Percentiles rank a stretch among this genome's conserved stretches.
Conservation (phyloP, 2,888 invertebrate species). For the Melanostoma mellinum region DNA sequence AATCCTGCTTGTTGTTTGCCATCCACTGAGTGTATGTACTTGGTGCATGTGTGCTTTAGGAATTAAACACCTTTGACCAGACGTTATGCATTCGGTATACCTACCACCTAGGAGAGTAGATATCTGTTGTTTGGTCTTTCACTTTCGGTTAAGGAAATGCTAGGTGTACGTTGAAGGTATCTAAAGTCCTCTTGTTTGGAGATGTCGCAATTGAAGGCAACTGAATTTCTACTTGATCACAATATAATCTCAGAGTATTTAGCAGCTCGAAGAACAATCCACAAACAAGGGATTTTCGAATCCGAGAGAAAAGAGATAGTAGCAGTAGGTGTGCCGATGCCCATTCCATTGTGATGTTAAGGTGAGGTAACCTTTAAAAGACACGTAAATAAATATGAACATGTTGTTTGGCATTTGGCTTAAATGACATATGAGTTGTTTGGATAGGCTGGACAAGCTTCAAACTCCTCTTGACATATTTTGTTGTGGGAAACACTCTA, state of each 20-base stretch:
- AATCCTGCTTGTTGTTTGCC: constrained; percentile 43
- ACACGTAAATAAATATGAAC: constrained; percentile 45
- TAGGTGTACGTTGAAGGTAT: not conserved
- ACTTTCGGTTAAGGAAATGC: not conserved
- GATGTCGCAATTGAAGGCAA: constrained; percentile 50
- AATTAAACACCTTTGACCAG: constrained; percentile 63
- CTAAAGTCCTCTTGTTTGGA: constrained; percentile 13
- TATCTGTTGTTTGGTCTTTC: constrained; percentile 9
- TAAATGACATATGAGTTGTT: constrained; percentile 48
- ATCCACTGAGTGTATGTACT: constrained; percentile 1
- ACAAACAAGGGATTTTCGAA: constrained; percentile 14
- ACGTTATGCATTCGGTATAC: not conserved
- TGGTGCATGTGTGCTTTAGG: constrained; percentile 19
- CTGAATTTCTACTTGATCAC: constrained; percentile 54
- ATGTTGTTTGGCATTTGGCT: constrained; percentile 66
- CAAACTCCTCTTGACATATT: not conserved
- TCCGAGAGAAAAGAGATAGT: constrained; percentile 25
- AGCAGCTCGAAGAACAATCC: constrained; percentile 21
- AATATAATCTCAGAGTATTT: constrained; percentile 62
- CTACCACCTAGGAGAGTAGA: not conserved
- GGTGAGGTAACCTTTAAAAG: constrained; percentile 18
- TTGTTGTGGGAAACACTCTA: not conserved
- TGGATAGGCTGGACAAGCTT: constrained; percentile 5
- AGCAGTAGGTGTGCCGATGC: not conserved
- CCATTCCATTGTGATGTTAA: not conserved